phyloP scores from a whole-genome alignment of 2,797 vertebrate genomes.

The Aulostomus chinensis region DNA sequence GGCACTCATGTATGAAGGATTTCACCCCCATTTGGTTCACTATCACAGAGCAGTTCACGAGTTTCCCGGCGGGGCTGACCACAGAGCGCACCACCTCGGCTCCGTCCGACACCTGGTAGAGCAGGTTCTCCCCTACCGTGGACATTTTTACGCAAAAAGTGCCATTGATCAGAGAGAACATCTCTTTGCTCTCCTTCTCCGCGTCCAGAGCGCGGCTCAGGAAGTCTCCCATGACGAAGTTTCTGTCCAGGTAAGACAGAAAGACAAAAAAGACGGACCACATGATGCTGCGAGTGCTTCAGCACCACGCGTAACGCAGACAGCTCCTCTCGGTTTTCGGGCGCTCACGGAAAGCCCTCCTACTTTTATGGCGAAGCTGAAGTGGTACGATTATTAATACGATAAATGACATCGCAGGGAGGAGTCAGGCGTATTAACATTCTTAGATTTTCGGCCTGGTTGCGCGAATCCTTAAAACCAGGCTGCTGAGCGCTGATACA shows the following conservation, averaged over 20 bases:
- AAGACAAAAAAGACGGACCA: conserved; percentile 80
- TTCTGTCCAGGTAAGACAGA: conserved; percentile 79
- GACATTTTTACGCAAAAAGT: conserved; percentile 74
- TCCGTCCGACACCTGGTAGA: conserved; percentile 81
- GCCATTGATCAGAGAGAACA: conserved; percentile 65
- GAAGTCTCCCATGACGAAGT: conserved; percentile 65
- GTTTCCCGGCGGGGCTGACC: conserved; percentile 53
- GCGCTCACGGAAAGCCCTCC: conserved; percentile 21
- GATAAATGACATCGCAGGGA: conserved; percentile 69
- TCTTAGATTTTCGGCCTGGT: conserved; percentile 33
- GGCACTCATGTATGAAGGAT: conserved; percentile 74
- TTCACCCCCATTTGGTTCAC: conserved; percentile 61
- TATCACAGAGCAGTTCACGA: conserved; percentile 66
- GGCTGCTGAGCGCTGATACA: neutral
- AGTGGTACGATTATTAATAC: conserved; percentile 75
- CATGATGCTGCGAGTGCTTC: conserved; percentile 74
- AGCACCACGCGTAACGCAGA: conserved; percentile 81
- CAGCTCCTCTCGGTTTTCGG: conserved; percentile 68
- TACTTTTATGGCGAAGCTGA: conserved; percentile 65
- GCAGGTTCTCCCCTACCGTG: conserved; percentile 32
- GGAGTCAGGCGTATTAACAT: conserved; percentile 74
- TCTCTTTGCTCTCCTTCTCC: conserved; percentile 63
- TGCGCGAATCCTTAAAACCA: too few species aligned
- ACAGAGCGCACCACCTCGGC: conserved; percentile 69
- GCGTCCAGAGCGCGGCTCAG: conserved; percentile 56